These are phyloP conservation scores for Odontesthes bonariensis DNA, from an alignment of 2,113 vertebrate species.

Conservation along the genomic window DNA sequence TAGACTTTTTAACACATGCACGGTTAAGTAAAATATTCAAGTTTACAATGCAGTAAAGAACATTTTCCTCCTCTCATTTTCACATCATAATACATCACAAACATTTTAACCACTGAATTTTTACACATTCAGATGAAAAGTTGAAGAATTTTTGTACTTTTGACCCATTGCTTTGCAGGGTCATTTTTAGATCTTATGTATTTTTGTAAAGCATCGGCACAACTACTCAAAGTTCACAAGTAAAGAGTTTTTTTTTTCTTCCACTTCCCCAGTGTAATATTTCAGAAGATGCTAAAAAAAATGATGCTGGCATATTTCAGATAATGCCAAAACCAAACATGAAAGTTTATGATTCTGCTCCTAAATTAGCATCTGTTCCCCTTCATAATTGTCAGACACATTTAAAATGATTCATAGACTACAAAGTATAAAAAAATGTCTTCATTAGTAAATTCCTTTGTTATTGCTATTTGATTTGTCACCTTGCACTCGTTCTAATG, in stretches of 20 bases:
- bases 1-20: background rate
- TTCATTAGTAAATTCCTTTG: background rate
- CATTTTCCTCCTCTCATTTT: slow-evolving; percentile 23
- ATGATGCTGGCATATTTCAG: slow-evolving; percentile 19
- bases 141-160: background rate
- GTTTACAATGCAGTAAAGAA: slow-evolving; percentile 13
- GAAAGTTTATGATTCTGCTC: slow-evolving; percentile 38
- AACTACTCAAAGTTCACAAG: no score
- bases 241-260: background rate
- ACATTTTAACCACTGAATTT: slow-evolving; percentile 3
- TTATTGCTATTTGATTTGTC: slow-evolving; percentile 9
- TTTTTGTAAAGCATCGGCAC: background rate
- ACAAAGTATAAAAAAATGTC: background rate
- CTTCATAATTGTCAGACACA: background rate
- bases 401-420: background rate
- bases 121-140: slow-evolving; percentile 4
- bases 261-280: background rate
- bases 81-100: slow-evolving; percentile 9
- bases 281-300: background rate
- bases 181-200: background rate
- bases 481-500: background rate
- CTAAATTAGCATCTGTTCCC: slow-evolving; percentile 6
- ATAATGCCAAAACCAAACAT: slow-evolving; percentile 25
- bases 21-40: slow-evolving; percentile 6
- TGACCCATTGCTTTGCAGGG: background rate